Evolutionary conservation across 2,113 vertebrate species (phyloP).

Genomic region (Anoura caudifer): DNA sequence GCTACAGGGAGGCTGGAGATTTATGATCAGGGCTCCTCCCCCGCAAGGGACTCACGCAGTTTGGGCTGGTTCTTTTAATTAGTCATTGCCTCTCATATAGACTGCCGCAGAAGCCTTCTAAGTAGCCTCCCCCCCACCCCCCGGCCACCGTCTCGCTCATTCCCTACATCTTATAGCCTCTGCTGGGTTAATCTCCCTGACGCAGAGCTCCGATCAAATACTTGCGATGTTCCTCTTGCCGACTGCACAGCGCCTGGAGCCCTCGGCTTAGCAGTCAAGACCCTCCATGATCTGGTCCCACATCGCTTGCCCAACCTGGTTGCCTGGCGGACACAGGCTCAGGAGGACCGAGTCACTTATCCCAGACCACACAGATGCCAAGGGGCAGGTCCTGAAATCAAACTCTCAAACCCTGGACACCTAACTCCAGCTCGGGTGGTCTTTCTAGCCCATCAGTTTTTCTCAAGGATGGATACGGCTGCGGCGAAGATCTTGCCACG

Average conservation of each 20-base stretch:
- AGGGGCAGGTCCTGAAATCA: not conserved
- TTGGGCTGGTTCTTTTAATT: constrained; percentile 59
- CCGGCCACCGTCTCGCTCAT: accelerated
- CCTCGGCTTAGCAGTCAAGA: not conserved
- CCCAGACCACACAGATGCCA: not conserved
- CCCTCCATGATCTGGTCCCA: not conserved
- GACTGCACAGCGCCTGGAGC: not conserved
- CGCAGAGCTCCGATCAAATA: not conserved
- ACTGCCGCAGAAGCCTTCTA: not conserved
- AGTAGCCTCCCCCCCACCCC: not conserved
- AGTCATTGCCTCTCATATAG: not conserved
- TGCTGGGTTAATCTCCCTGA: constrained; percentile 8
- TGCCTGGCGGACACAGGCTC: not conserved
- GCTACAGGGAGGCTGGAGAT: constrained; percentile 35
- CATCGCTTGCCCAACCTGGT: not conserved
- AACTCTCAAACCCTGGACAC: not conserved
- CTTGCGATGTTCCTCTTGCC: not conserved
- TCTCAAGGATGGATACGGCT: not conserved
- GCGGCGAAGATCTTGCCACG: not conserved
- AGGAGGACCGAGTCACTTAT: not conserved
- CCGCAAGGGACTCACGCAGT: constrained; percentile 42
- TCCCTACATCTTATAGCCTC: not conserved
- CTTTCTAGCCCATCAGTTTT: not conserved
- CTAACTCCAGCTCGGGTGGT: not conserved
- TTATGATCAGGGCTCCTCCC: constrained; percentile 54